Percentiles rank a stretch among this genome's conserved stretches.
Evolutionary conservation across 2,888 invertebrate species (phyloP).

Genomic region (Crocallis elinguaria): DNA sequence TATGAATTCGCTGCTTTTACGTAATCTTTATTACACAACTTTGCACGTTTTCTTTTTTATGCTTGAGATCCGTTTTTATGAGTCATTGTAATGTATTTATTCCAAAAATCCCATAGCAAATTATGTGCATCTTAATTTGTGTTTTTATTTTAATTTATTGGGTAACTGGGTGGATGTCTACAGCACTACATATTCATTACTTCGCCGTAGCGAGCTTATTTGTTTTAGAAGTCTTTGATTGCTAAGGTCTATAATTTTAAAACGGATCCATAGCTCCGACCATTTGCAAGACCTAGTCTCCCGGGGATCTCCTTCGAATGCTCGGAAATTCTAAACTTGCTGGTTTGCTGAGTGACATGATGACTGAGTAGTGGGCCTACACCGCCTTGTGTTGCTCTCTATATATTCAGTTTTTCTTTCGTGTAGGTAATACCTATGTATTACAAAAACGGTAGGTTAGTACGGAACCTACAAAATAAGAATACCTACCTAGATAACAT

Average conservation of each 20-base stretch:
- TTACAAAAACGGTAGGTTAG: background rate
- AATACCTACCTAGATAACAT: no score
- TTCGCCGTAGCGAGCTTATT: background rate
- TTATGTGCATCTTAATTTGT: constrained; percentile 8
- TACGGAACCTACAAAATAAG: background rate
- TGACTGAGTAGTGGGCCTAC: no score
- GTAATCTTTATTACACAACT: constrained; percentile 13
- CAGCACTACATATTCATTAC: background rate
- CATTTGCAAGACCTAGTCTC: no score
- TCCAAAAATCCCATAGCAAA: constrained; percentile 13
- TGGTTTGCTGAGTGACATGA: no score
- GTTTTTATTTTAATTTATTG: background rate
- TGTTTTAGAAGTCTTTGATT: background rate
- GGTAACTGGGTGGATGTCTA: background rate
- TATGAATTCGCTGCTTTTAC: constrained; percentile 4
- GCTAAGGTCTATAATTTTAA: no score
- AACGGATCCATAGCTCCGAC: no score
- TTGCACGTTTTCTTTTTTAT: background rate
- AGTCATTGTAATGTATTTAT: constrained; percentile 23
- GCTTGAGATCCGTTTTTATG: constrained; percentile 17
- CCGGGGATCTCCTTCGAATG: no score
- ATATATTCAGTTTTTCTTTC: no score
- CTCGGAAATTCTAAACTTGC: no score
- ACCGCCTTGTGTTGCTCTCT: no score
- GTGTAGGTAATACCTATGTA: no score